Conservation (phyloP, 2,113 vertebrate genomes). For the Mesocricetus auratus region DNA sequence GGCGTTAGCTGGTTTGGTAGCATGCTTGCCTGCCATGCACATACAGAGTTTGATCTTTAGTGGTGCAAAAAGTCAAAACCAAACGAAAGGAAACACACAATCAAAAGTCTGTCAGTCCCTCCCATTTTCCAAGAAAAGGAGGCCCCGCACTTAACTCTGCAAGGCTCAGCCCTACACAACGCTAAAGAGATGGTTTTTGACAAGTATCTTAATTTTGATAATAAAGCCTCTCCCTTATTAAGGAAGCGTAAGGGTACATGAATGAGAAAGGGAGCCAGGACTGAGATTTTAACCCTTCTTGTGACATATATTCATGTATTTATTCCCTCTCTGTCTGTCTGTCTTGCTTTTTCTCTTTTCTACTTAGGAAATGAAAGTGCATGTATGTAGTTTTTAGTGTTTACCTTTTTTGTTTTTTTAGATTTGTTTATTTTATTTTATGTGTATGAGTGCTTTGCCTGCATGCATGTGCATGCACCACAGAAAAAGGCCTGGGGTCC, state of each 20-base stretch:
- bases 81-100: not conserved
- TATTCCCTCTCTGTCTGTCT: not conserved
- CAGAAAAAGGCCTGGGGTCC: not conserved
- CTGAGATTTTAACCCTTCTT: slow-evolving; percentile 5
- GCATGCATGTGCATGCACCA: not conserved
- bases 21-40: not conserved
- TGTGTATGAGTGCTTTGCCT: not conserved
- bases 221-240: not conserved
- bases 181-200: not conserved
- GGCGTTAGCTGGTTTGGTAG: not conserved
- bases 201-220: not conserved
- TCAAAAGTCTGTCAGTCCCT: not conserved
- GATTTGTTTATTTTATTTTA: not conserved
- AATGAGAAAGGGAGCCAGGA: not conserved
- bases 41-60: not conserved
- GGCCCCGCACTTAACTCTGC: not conserved
- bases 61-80: not conserved
- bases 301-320: not conserved
- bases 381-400: not conserved
- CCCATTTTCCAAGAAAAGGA: slow-evolving; percentile 38
- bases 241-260: not conserved
- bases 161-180: not conserved
- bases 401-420: not conserved
- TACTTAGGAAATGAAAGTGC: not conserved
- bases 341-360: not conserved